These are phyloP conservation scores for Mythimna albipuncta DNA, from an alignment of 2,888 invertebrate species.

Conservation along the genomic window DNA sequence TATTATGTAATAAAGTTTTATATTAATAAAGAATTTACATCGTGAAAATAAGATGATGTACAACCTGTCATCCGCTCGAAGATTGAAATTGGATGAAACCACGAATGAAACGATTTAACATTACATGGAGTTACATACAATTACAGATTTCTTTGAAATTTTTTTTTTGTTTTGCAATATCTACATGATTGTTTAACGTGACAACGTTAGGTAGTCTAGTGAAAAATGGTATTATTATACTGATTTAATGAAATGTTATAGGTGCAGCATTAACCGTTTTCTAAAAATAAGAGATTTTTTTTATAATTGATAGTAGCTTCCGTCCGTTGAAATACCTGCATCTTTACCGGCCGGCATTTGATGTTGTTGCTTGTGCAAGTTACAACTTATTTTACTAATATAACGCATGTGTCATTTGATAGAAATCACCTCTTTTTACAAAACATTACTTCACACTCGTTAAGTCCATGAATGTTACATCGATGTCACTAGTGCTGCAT, in stretches of 20 bases:
- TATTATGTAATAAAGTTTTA: slow-evolving; percentile 83
- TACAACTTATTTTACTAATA: slow-evolving; percentile 73
- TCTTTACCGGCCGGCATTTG: slow-evolving; percentile 61
- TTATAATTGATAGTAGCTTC: slow-evolving; percentile 15
- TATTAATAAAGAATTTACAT: slow-evolving; percentile 82
- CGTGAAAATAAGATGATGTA: slow-evolving; percentile 71
- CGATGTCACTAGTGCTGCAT: slow-evolving; percentile 74
- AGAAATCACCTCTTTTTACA: slow-evolving; percentile 86
- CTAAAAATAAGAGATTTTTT: slow-evolving; percentile 4
- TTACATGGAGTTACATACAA: slow-evolving; percentile 81
- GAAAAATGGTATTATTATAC: neutral
- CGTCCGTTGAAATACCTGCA: slow-evolving; percentile 24
- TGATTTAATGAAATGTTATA: slow-evolving; percentile 10
- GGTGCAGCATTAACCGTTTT: slow-evolving; percentile 6
- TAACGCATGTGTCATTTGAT: slow-evolving; percentile 81
- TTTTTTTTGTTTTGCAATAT: neutral
- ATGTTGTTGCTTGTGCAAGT: slow-evolving; percentile 81
- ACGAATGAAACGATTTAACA: slow-evolving; percentile 82
- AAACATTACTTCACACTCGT: slow-evolving; percentile 81
- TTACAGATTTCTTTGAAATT: slow-evolving; percentile 57
- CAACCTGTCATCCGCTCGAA: slow-evolving; percentile 84
- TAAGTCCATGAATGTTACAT: slow-evolving; percentile 85
- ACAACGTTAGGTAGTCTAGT: neutral
- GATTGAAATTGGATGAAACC: slow-evolving; percentile 72
- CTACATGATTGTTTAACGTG: neutral